Conservation (phyloP, 92 coral and sea anemone genomes). For the Phenganax marumi region DNA sequence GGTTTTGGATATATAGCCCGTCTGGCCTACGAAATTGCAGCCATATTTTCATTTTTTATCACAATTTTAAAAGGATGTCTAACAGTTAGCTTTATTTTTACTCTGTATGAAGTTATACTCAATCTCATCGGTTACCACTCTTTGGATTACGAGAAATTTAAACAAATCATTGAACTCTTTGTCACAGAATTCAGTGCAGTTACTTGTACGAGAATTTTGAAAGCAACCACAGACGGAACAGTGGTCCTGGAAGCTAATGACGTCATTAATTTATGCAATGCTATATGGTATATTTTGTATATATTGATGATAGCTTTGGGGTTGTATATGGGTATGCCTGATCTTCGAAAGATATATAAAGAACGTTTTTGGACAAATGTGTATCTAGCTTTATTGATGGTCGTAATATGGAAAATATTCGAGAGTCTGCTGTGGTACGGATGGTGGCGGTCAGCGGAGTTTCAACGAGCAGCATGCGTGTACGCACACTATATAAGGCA, state of each 20-base stretch:
- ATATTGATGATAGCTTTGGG: background rate
- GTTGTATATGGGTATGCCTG: constrained; percentile 26
- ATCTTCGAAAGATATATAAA: background rate
- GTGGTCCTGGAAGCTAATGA: constrained; percentile 29
- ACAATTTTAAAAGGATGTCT: background rate
- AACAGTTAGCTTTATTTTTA: constrained; percentile 4
- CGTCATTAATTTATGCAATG: constrained; percentile 19
- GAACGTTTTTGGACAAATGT: constrained; percentile 12
- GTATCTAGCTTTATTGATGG: constrained; percentile 5
- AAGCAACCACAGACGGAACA: constrained; percentile 4
- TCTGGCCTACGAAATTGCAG: constrained; percentile 3
- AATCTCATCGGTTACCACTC: constrained; percentile 29
- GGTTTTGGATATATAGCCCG: background rate
- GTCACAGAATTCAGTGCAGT: constrained; percentile 15
- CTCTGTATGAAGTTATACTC: constrained; percentile 13
- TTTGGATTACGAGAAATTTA: constrained; percentile 18
- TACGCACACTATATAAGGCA: constrained; percentile 28
- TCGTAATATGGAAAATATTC: constrained; percentile 24
- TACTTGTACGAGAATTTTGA: background rate
- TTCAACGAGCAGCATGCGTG: constrained; percentile 26
- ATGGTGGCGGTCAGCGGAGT: constrained; percentile 2
- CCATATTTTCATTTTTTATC: background rate
- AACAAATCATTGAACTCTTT: background rate
- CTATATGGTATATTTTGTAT: constrained; percentile 25
- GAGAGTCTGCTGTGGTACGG: constrained; percentile 23